Conservation (phyloP, 2,888 invertebrate species). For the Melanophora roralis region DNA sequence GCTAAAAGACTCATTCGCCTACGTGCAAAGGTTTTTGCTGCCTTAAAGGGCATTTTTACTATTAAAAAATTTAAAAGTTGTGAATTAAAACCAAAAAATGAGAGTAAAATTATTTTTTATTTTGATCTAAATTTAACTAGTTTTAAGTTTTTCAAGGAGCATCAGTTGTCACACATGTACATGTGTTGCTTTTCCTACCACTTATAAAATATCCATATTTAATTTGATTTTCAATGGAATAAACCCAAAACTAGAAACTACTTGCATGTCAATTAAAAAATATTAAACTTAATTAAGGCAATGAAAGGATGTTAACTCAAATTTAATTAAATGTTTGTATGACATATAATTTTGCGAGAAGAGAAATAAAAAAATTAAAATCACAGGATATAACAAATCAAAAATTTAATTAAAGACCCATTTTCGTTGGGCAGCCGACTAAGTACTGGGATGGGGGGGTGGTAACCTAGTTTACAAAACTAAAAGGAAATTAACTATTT, state of each 20-base stretch:
- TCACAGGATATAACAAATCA: conserved; percentile 42
- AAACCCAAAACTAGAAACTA: not conserved
- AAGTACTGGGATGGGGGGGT: not conserved
- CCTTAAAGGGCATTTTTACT: no score
- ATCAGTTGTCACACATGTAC: not conserved
- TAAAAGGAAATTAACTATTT: not conserved
- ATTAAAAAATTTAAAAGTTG: no score
- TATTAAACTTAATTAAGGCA: conserved; percentile 2
- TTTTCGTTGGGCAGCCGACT: not conserved
- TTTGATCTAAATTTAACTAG: no score
- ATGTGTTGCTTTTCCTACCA: no score
- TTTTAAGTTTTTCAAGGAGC: no score
- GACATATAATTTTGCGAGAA: not conserved
- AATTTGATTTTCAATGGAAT: not conserved
- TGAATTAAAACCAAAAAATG: no score
- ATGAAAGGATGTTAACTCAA: not conserved
- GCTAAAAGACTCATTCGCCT: no score
- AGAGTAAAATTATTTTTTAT: no score
- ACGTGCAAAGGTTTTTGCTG: no score
- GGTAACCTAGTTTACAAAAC: not conserved
- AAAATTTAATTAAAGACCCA: conserved; percentile 35
- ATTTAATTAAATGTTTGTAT: not conserved
- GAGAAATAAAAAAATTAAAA: not conserved
- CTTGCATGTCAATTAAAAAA: conserved; percentile 30
- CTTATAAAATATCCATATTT: no score